A percentile compares a stretch with the other conserved stretches of the same genome.
Conservation (phyloP, 2,888 invertebrate genomes). For the Ectemnius lituratus region DNA sequence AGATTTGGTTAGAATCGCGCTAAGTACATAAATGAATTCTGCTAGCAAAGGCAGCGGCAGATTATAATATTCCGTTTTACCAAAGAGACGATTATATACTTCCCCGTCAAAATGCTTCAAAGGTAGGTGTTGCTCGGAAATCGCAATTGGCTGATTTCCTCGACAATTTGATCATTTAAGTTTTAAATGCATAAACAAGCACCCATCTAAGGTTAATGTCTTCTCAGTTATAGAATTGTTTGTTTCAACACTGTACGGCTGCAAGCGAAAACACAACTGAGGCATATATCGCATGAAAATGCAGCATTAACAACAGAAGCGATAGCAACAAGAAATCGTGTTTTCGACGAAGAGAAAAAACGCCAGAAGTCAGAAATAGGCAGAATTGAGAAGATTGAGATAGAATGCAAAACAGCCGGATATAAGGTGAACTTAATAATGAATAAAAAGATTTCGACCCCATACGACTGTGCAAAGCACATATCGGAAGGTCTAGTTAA, state of each 20-base stretch:
- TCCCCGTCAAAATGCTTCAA: slow-evolving; percentile 39
- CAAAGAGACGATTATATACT: neutral
- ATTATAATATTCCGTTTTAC: neutral
- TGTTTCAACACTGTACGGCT: slow-evolving; percentile 47
- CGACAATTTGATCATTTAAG: neutral
- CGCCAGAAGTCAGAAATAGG: slow-evolving; percentile 87
- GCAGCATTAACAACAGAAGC: slow-evolving; percentile 75
- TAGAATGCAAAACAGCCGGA: slow-evolving; percentile 85
- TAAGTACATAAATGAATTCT: no score
- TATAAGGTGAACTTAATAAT: slow-evolving; percentile 86
- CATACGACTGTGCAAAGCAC: slow-evolving; percentile 88
- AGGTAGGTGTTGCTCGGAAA: slow-evolving; percentile 22
- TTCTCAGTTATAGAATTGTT: slow-evolving; percentile 56
- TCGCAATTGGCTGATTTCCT: neutral
- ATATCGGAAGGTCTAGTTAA: slow-evolving; percentile 68
- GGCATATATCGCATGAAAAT: slow-evolving; percentile 53
- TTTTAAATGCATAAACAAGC: neutral
- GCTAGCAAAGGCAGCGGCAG: no score
- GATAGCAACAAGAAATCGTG: slow-evolving; percentile 81
- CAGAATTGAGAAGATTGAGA: slow-evolving; percentile 94
- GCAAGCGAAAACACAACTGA: slow-evolving; percentile 39
- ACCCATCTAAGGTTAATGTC: slow-evolving; percentile 5
- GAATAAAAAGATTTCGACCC: slow-evolving; percentile 96
- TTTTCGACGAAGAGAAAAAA: slow-evolving; percentile 89
- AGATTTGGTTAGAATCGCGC: no score